A percentile compares a stretch with the other conserved stretches of the same genome.
Evolutionary conservation across 2,888 invertebrate species (phyloP).

Genomic region (Athripsodes cinereus): DNA sequence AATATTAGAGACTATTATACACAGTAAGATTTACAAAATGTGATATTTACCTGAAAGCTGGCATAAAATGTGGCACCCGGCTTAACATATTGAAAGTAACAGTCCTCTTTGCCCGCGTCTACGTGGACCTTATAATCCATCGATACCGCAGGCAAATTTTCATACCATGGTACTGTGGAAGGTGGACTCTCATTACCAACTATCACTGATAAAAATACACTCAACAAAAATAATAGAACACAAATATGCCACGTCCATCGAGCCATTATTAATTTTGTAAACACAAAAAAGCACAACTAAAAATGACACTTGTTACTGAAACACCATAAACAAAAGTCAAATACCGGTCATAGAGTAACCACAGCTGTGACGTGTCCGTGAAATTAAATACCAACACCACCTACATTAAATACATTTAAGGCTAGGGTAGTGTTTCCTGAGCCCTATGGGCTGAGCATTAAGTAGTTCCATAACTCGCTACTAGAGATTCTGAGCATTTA

Average conservation of each 20-base stretch:
- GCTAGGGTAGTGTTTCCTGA: too few species aligned
- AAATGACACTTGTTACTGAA: background rate
- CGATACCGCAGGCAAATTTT: conserved; percentile 82
- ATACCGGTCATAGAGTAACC: too few species aligned
- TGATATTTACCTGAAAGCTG: conserved; percentile 73
- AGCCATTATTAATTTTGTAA: conserved; percentile 22
- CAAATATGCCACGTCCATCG: conserved; percentile 49
- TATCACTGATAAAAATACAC: conserved; percentile 48
- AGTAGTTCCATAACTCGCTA: too few species aligned
- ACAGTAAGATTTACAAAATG: background rate
- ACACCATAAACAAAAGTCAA: too few species aligned
- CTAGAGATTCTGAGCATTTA: too few species aligned
- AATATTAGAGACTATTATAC: too few species aligned
- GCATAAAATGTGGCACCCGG: conserved; percentile 89
- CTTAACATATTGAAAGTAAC: conserved; percentile 91
- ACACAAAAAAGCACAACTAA: conserved; percentile 4
- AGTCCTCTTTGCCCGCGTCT: conserved; percentile 89
- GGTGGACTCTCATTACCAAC: conserved; percentile 39
- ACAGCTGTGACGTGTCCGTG: too few species aligned
- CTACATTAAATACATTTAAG: too few species aligned
- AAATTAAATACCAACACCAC: too few species aligned
- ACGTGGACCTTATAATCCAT: conserved; percentile 96
- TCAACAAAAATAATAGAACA: conserved; percentile 35
- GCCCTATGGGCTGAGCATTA: too few species aligned
- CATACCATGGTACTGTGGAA: conserved; percentile 63